phyloP scores from a whole-genome alignment of 2,113 vertebrate genomes.

The Neogale vison region DNA sequence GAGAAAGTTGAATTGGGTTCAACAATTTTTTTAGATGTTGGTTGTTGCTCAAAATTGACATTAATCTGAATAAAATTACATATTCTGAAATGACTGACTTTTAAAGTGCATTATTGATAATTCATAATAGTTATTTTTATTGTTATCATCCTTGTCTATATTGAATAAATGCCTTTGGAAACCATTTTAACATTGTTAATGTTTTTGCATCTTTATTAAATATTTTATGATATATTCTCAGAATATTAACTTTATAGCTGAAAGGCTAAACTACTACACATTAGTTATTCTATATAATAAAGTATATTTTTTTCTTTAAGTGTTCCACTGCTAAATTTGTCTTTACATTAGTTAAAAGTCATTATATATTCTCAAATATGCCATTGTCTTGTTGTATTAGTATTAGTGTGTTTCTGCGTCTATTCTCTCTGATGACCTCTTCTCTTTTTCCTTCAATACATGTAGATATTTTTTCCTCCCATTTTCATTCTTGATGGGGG shows the following conservation, averaged over 20 bases:
- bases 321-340: slow-evolving; percentile 19
- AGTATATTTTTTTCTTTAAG: slow-evolving; percentile 38
- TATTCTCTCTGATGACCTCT: not conserved
- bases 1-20: not conserved
- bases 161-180: slow-evolving; percentile 30
- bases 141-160: slow-evolving; percentile 11
- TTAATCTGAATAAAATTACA: slow-evolving; percentile 47
- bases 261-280: not conserved
- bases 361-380: not conserved
- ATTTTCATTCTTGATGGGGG: not conserved
- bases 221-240: slow-evolving; percentile 1
- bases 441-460: not conserved
- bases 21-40: not conserved
- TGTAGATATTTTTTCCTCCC: not conserved
- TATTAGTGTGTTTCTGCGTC: not conserved
- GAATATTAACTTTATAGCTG: slow-evolving; percentile 42
- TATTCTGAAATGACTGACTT: slow-evolving; percentile 9
- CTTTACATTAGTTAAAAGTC: not conserved
- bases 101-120: slow-evolving; percentile 16
- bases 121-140: slow-evolving; percentile 47
- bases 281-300: slow-evolving; percentile 24
- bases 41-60: not conserved
- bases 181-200: slow-evolving; percentile 34
- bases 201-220: slow-evolving; percentile 33
- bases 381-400: not conserved